Evolutionary conservation across 2,888 invertebrate genomes (phyloP).

Genomic region (Phrixothrix hirtus): DNA sequence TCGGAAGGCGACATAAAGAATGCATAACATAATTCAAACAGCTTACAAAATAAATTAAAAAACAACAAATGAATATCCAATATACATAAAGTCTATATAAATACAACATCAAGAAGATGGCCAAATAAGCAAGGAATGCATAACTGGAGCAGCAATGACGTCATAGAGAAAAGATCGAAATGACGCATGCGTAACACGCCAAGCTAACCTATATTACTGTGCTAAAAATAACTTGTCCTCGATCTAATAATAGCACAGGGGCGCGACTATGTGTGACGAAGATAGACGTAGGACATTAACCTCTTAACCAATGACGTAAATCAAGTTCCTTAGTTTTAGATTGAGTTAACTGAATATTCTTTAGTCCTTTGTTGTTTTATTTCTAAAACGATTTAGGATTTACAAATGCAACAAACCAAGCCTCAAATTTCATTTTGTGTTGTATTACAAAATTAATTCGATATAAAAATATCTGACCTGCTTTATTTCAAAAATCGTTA

Average conservation of each 20-base stretch:
- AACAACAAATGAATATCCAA: neutral
- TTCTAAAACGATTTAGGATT: conserved; percentile 4
- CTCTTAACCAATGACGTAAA: conserved; percentile 34
- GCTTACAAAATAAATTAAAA: no score
- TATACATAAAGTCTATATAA: conserved; percentile 11
- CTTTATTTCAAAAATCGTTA: no score
- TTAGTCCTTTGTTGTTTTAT: conserved; percentile 19
- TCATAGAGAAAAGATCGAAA: conserved; percentile 45
- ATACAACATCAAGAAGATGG: conserved; percentile 49
- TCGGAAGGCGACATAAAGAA: no score
- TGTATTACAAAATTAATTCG: no score
- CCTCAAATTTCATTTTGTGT: no score
- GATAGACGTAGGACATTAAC: conserved; percentile 45
- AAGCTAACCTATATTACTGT: conserved; percentile 52
- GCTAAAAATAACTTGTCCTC: conserved; percentile 57
- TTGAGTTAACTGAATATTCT: conserved; percentile 24
- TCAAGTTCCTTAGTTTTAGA: conserved; percentile 28
- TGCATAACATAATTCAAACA: no score
- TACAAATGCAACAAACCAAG: no score
- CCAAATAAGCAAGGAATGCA: conserved; percentile 41
- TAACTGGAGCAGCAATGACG: conserved; percentile 63
- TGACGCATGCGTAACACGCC: conserved; percentile 46
- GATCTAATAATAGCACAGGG: conserved; percentile 57
- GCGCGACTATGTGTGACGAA: conserved; percentile 45
- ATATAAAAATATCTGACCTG: no score